These are phyloP conservation scores for Labeo catla DNA, from an alignment of 2,113 vertebrate species.

Conservation along the genomic window DNA sequence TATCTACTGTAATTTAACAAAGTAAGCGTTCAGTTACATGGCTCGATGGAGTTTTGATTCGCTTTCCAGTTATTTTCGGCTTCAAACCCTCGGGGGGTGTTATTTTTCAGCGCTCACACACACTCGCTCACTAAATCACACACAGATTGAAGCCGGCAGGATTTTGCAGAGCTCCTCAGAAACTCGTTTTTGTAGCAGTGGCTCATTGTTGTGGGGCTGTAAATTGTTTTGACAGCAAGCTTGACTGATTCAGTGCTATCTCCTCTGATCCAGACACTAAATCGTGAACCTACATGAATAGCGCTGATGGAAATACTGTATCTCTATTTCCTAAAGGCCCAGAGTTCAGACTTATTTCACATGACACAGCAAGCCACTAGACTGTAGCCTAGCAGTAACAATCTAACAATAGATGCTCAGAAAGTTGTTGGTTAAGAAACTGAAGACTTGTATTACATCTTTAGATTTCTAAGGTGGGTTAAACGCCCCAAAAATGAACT, in stretches of 20 bases:
- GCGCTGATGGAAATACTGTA: neutral
- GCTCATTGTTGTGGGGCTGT: neutral
- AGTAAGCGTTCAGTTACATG: conserved; percentile 7
- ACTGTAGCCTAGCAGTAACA: neutral
- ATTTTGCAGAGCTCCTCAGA: neutral
- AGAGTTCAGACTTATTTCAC: neutral
- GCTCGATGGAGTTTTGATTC: conserved; percentile 8
- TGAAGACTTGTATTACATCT: no score
- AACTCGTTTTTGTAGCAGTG: neutral
- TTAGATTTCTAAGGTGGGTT: no score
- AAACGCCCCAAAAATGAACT: no score
- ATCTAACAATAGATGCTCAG: neutral
- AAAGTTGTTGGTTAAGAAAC: no score
- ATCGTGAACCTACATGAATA: neutral
- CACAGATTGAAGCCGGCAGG: conserved; percentile 11
- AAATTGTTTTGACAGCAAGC: conserved; percentile 7
- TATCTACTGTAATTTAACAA: conserved; percentile 33
- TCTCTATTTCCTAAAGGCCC: neutral
- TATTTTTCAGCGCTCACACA: conserved; percentile 17
- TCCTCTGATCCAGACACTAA: conserved; percentile 7
- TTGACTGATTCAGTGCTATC: neutral
- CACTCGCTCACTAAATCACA: conserved; percentile 4
- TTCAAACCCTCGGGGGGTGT: neutral
- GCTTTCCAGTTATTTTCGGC: conserved; percentile 17
- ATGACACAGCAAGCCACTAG: neutral